Evolutionary conservation across 2,888 invertebrate species (phyloP).

Genomic region (Tetheella fluctuosa): DNA sequence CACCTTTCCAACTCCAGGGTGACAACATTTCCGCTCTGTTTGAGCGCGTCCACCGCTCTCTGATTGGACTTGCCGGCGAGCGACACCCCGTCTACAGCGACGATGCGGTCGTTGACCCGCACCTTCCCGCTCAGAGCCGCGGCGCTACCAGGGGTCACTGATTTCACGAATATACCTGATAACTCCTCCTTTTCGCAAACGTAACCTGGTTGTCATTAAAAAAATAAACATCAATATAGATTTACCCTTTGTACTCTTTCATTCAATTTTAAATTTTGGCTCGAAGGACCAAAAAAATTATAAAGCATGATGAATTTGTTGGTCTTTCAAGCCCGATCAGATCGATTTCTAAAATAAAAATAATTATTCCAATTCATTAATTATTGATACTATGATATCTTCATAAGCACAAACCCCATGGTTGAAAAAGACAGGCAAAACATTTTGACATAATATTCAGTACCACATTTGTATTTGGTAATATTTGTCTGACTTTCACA

Average conservation of each 20-base stretch:
- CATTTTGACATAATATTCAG: too few relatives aligned
- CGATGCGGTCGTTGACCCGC: conserved; percentile 98
- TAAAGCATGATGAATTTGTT: too few relatives aligned
- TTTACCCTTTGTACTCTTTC: background rate
- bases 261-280: too few relatives aligned
- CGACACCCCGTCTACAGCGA: conserved; percentile 97
- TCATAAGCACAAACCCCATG: too few relatives aligned
- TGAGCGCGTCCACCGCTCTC: conserved; percentile 97
- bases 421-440: too few relatives aligned
- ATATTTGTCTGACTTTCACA: too few relatives aligned
- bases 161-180: conserved; percentile 99
- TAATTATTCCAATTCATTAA: too few relatives aligned
- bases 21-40: conserved; percentile 96
- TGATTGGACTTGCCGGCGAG: conserved; percentile 98
- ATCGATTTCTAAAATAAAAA: too few relatives aligned
- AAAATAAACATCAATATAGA: background rate
- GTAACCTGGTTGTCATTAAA: conserved; percentile 90
- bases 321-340: too few relatives aligned
- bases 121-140: conserved; percentile 97
- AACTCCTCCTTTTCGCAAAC: conserved; percentile 99
- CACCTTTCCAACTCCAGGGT: conserved; percentile 92
- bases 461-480: too few relatives aligned
- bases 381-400: too few relatives aligned
- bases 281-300: too few relatives aligned
- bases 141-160: conserved; percentile 97